These are phyloP conservation scores for Aphelenchoides fujianensis DNA, from an alignment of 1,140 invertebrate species.

Conservation along the genomic window DNA sequence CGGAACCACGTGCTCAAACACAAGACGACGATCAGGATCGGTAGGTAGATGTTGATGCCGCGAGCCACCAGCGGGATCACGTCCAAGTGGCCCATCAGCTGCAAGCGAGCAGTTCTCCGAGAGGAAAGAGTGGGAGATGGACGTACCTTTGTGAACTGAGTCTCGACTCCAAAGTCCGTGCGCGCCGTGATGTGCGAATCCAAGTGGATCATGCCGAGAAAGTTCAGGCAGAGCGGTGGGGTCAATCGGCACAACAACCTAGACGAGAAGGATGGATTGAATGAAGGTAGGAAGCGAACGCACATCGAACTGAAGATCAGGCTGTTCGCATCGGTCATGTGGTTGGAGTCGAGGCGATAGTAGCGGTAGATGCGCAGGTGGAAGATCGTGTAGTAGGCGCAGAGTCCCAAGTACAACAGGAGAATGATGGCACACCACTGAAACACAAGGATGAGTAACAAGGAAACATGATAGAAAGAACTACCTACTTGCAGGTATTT, in stretches of 20 bases:
- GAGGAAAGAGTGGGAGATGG: too few relatives aligned
- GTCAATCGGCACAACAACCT: constrained; percentile 93
- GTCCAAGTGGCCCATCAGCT: constrained; percentile 99
- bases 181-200: constrained; percentile 90
- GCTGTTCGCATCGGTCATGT: constrained; percentile 97
- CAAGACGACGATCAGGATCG: constrained; percentile 88
- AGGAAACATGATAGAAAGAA: constrained; percentile 51
- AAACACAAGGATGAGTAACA: constrained; percentile 41
- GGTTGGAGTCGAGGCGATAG: constrained; percentile 91
- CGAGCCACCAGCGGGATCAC: constrained; percentile 92
- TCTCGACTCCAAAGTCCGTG: constrained; percentile 62
- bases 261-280: constrained; percentile 30
- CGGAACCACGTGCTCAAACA: constrained; percentile 87
- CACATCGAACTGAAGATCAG: constrained; percentile 91
- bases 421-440: constrained; percentile 80
- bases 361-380: constrained; percentile 92
- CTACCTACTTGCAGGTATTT: constrained; percentile 88
- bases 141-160: constrained; percentile 61
- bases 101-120: too few relatives aligned
- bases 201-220: constrained; percentile 93
- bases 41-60: constrained; percentile 98
- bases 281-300: constrained; percentile 50
- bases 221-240: constrained; percentile 96
- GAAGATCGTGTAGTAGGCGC: constrained; percentile 94
- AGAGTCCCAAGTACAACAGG: constrained; percentile 90